Evolutionary conservation across 2,113 vertebrate species (phyloP).

Genomic region (Eurypyga helias): DNA sequence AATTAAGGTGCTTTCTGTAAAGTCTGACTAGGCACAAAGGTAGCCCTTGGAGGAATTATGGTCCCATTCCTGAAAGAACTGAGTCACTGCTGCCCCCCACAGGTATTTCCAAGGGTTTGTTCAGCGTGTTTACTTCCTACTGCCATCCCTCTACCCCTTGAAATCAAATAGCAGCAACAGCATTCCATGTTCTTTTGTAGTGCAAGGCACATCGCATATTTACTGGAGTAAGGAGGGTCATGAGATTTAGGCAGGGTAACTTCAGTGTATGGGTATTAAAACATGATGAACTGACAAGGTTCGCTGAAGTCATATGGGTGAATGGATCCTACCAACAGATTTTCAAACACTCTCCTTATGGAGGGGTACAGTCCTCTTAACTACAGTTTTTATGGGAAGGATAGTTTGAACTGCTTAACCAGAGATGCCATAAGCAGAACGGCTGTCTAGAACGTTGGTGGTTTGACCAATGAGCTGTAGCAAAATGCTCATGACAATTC

Average conservation of each 20-base stretch:
- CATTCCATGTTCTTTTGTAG: background rate
- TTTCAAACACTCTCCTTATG: background rate
- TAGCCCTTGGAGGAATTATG: background rate
- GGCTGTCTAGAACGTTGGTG: background rate
- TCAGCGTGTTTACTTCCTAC: background rate
- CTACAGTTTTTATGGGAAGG: background rate
- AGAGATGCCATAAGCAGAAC: background rate
- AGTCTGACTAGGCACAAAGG: background rate
- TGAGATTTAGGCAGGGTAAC: background rate
- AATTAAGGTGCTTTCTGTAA: background rate
- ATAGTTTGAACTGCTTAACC: background rate
- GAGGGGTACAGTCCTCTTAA: background rate
- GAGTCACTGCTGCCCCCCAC: conserved; percentile 2
- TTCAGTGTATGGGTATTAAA: background rate
- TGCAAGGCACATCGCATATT: background rate
- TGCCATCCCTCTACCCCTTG: background rate
- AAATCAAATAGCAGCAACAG: background rate
- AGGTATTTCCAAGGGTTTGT: background rate
- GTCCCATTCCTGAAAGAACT: background rate
- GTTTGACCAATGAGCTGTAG: background rate
- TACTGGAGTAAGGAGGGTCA: background rate
- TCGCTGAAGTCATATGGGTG: background rate
- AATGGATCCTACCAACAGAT: background rate
- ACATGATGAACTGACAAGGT: background rate
- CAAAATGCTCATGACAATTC: background rate